Evolutionary conservation across 2,888 invertebrate species (phyloP).

Genomic region (Chymomyza amoena): DNA sequence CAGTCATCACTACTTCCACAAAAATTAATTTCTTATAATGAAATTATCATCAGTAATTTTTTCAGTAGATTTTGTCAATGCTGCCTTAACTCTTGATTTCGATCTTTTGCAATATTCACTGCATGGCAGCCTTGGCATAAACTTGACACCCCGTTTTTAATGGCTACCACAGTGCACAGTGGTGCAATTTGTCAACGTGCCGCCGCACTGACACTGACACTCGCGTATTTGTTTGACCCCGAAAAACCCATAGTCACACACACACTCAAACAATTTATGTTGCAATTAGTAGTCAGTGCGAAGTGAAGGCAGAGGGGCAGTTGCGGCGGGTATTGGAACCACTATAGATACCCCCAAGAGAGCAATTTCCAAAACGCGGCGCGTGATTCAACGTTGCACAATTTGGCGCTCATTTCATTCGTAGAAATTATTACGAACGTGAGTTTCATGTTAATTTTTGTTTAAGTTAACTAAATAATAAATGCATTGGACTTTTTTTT

Average conservation of each 20-base stretch:
- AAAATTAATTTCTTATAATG: too few relatives aligned
- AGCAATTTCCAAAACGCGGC: constrained; percentile 22
- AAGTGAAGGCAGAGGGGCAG: not conserved
- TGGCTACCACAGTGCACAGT: not conserved
- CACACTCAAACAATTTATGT: constrained; percentile 18
- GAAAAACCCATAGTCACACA: not conserved
- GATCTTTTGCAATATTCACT: not conserved
- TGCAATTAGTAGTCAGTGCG: constrained; percentile 23
- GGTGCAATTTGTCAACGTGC: constrained; percentile 48
- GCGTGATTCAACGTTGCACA: constrained; percentile 69
- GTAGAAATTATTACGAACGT: constrained; percentile 57
- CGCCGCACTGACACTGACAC: not conserved
- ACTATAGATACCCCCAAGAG: constrained; percentile 16
- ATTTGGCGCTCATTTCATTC: constrained; percentile 33
- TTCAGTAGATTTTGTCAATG: too few relatives aligned
- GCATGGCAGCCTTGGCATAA: not conserved
- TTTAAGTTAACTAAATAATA: constrained; percentile 4
- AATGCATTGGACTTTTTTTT: not conserved
- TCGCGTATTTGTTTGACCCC: constrained; percentile 3
- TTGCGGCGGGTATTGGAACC: not conserved
- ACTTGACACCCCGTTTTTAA: not conserved
- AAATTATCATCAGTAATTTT: too few relatives aligned
- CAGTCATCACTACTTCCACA: too few relatives aligned
- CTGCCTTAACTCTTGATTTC: not conserved
- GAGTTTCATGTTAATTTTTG: constrained; percentile 59